Evolutionary conservation across 2,797 vertebrate species (phyloP), one percentile per base, ranked within the genome.

Genomic region (Gambusia yucatana): DNA sequence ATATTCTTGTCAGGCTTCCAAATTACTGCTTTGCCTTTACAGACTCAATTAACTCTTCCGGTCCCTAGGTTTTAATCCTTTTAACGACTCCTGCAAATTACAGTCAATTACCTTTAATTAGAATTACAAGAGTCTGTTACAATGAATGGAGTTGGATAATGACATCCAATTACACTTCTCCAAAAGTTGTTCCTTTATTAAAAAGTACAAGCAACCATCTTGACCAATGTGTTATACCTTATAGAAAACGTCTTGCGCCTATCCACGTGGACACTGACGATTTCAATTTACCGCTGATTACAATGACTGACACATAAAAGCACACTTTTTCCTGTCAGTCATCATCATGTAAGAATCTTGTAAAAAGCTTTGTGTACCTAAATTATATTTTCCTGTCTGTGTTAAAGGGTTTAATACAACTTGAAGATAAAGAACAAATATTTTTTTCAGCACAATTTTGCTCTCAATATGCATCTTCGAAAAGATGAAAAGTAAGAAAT

Each of bases 401-500:
- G 46, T 20, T n/a, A 28, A 75, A 83, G 71, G 72, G 59, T 73
- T 25, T 28, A 43, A 43, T 25, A 44, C 65, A 83, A 70, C 47
- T 22, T 52, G 57, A 86, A 77, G 75, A 72, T 14, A 16, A 72
- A 0, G 5, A 33, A 84, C 86, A 92, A 85, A 86, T 69, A 50
- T 48, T 75, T 84, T 33, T 78, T 87, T 82, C 48, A 87, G 73
- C 6, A 10, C 77, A 85, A 83, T 69, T 86, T 74, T 69, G 76
- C 82, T 88, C 76, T 73, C 1, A 65, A 83, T 86, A 82, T 77
- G 57, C 63, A 41, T 41, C 77, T 86, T 82, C 78, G 77, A 90
- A 84, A 86, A 80, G 83, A 87, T 73, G 76, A 86, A 41, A 74
- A 88, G 77, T 81, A 39, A 85, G 87, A 87, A 89, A 88, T 86